Conservation (phyloP, 2,888 invertebrate genomes). For the Cryptosula pallasiana region DNA sequence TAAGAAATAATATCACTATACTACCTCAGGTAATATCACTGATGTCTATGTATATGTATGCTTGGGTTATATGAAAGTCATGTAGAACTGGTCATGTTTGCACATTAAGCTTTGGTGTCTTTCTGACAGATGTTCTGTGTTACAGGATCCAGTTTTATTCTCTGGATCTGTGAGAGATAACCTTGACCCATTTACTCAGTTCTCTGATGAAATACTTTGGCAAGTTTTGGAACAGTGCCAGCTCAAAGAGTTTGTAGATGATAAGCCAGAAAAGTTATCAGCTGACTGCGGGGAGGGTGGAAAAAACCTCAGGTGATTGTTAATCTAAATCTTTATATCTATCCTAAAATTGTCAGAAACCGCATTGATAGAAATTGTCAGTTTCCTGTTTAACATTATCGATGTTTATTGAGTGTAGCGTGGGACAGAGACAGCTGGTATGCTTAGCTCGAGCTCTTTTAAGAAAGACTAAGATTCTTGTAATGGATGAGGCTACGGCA, state of each 20-base stretch:
- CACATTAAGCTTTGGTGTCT: no score
- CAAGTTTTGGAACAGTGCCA: conserved; percentile 48
- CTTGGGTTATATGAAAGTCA: no score
- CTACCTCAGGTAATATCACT: conserved; percentile 56
- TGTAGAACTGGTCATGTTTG: no score
- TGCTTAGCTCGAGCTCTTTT: conserved; percentile 77
- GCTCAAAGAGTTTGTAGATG: conserved; percentile 43
- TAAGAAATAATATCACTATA: conserved; percentile 51
- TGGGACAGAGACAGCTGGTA: no score
- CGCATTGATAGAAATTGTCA: no score
- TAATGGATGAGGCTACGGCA: conserved; percentile 85
- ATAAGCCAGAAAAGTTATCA: conserved; percentile 37
- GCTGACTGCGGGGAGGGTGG: conserved; percentile 50
- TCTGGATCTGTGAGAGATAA: conserved; percentile 43
- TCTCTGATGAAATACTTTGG: conserved; percentile 48
- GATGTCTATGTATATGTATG: no score
- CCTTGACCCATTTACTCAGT: conserved; percentile 48
- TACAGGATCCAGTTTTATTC: not conserved
- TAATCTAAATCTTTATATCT: no score
- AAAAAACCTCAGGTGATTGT: no score
- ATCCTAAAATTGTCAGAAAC: no score
- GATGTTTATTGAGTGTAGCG: no score
- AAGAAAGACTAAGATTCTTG: conserved; percentile 77
- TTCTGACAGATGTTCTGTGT: no score
- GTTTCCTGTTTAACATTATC: no score